phyloP scores from a whole-genome alignment of 2,113 vertebrate species.

The Apistogramma diplotaenia region DNA sequence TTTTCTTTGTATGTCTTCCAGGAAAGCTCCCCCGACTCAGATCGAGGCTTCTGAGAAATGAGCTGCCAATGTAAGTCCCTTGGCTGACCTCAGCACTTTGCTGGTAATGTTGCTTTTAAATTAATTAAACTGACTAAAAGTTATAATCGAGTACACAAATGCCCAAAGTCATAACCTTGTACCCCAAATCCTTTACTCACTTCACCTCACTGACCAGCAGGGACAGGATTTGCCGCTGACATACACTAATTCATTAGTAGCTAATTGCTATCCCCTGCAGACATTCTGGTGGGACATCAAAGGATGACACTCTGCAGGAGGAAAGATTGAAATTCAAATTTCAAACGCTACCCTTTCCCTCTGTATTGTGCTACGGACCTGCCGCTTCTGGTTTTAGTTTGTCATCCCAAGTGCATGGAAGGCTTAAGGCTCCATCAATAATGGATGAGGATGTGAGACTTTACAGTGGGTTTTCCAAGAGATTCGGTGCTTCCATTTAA shows the following conservation, averaged over 20 bases:
- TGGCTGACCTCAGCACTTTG: conserved; percentile 22
- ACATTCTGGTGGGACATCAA: conserved; percentile 37
- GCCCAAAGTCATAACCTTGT: background rate
- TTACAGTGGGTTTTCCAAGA: conserved; percentile 19
- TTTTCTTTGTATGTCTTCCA: conserved; percentile 60
- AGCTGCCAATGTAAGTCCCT: conserved; percentile 74
- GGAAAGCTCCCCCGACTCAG: conserved; percentile 32
- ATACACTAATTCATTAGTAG: conserved; percentile 27
- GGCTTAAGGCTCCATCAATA: conserved; percentile 45
- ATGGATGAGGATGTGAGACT: conserved; percentile 46
- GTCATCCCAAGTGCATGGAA: conserved; percentile 36
- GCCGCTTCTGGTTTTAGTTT: conserved; percentile 37
- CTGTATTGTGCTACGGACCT: background rate
- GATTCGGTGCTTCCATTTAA: conserved; percentile 12
- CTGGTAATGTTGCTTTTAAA: conserved; percentile 41
- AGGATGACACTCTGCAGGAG: conserved; percentile 21
- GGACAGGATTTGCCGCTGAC: conserved; percentile 2
- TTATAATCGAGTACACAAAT: conserved; percentile 14
- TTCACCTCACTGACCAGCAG: background rate
- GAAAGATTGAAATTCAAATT: conserved; percentile 36
- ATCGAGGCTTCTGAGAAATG: conserved; percentile 54
- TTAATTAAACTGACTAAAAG: conserved; percentile 21
- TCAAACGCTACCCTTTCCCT: conserved; percentile 30
- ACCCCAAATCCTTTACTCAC: conserved; percentile 3
- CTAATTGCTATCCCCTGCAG: conserved; percentile 52